Evolutionary conservation across 2,888 invertebrate genomes (phyloP), one percentile per base, ranked within the genome.

Genomic region (Trypoxylon attenuatum): DNA sequence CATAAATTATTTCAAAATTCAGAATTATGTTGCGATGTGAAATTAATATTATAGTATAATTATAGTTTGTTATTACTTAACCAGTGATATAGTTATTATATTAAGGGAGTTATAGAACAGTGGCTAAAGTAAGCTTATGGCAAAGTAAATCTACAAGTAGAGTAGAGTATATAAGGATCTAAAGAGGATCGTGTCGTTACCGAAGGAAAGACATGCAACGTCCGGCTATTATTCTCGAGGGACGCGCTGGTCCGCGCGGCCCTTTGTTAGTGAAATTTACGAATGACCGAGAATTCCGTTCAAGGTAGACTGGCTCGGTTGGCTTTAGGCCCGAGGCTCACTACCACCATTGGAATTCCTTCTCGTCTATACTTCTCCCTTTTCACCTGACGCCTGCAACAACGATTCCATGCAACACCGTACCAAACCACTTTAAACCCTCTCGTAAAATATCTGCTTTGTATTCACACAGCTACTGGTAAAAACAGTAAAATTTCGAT

Each of bases 251-350:
- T 2, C 2, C 27, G 29, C 29, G 29, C 29, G 70, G 70, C 59
- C 73, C 73, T 73, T 73, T 73, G 74, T 73, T 73, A 73, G 70
- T 53, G 71, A 73, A 73, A 73, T 73, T 73, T 70, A 73, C 68
- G 59, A 73, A 73, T 70, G 73, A 54, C 53, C 73, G 55, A 54
- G 70, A 68, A 73, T 73, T 71, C 70, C 70, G 73, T 73, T 73
- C 73, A 73, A 73, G 73, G 73, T 68, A 62, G 74, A 73, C 73
- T 61, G 62, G 52, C 64, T 70, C 27, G 73, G 23, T 54, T 53
- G 41, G 59, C 60, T 56, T 38, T 68, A 58, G 23, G 16, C 38
- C 39, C 51, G 49, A 56, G 62, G 54, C n/a, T n/a, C n/a, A n/a
- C n/a, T n/a, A 68, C 27, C 52, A 41, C 50, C 61, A 60, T 61